phyloP scores from a whole-genome alignment of 2,888 invertebrate genomes.

The Zaprionus obscuricornis region DNA sequence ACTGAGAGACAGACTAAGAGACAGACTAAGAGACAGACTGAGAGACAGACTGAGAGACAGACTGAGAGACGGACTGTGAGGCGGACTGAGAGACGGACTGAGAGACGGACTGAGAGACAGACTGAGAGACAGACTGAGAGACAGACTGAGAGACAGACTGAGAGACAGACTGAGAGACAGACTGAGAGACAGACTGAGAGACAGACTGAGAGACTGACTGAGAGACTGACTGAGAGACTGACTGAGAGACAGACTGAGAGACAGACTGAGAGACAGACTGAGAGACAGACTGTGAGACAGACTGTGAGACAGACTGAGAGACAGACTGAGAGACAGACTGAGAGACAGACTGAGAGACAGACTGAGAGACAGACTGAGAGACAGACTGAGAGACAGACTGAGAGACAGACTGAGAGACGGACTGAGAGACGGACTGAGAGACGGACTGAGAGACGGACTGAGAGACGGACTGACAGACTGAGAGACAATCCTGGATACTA shows the following conservation, averaged over 20 bases:
- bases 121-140: neutral
- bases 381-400: no score
- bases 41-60: neutral
- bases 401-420: no score
- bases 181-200: slow-evolving; percentile 2
- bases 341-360: no score
- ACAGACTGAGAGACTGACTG: slow-evolving; percentile 3
- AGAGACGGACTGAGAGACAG: neutral
- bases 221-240: slow-evolving; percentile 10
- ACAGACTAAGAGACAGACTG: neutral
- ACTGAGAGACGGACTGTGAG: neutral
- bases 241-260: slow-evolving; percentile 23
- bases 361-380: no score
- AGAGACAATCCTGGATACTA: no score
- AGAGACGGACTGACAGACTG: no score
- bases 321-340: no score
- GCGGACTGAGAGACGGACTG: slow-evolving; percentile 1
- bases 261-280: slow-evolving; percentile 24
- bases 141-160: slow-evolving; percentile 5
- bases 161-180: neutral
- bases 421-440: no score
- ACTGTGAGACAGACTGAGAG: no score
- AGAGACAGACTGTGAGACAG: no score
- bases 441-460: no score
- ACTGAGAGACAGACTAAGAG: no score